Percentiles rank a stretch among this genome's conserved stretches.
phyloP scores from a whole-genome alignment of 2,113 vertebrate species.

The Pantherophis guttatus region DNA sequence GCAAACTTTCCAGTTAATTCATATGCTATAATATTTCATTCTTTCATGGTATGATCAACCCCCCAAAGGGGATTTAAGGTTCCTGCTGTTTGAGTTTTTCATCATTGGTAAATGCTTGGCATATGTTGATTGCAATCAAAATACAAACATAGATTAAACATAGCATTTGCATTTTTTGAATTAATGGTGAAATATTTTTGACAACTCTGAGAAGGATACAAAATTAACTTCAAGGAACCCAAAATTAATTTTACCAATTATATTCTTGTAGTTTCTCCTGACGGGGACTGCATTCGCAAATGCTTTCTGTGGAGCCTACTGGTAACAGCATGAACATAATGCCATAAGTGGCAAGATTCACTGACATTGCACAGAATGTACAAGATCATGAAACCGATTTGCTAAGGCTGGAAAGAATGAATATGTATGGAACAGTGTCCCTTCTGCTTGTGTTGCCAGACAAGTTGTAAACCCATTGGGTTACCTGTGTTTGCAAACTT shows the following conservation, averaged over 20 bases:
- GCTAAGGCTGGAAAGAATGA: neutral
- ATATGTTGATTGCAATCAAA: conserved; percentile 8
- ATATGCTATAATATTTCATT: neutral
- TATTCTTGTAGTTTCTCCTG: neutral
- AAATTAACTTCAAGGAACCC: neutral
- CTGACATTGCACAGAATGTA: neutral
- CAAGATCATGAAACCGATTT: neutral
- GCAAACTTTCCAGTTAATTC: neutral
- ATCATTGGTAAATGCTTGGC: neutral
- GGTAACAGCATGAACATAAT: neutral
- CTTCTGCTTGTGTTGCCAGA: neutral
- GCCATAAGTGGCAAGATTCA: neutral
- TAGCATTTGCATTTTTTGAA: neutral
- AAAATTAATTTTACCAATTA: neutral
- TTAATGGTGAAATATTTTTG: neutral
- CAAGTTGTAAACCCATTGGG: conserved; percentile 4
- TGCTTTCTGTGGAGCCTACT: neutral
- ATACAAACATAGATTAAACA: neutral
- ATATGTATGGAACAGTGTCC: neutral
- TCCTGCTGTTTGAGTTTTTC: conserved; percentile 8
- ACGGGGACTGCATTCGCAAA: neutral
- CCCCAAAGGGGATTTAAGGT: neutral
- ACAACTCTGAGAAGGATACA: neutral
- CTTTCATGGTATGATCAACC: neutral
- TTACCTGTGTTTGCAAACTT: conserved; percentile 21